Evolutionary conservation across 1,140 invertebrate genomes (phyloP), one percentile per base, ranked within the genome.

Genomic region (Battus philenor): DNA sequence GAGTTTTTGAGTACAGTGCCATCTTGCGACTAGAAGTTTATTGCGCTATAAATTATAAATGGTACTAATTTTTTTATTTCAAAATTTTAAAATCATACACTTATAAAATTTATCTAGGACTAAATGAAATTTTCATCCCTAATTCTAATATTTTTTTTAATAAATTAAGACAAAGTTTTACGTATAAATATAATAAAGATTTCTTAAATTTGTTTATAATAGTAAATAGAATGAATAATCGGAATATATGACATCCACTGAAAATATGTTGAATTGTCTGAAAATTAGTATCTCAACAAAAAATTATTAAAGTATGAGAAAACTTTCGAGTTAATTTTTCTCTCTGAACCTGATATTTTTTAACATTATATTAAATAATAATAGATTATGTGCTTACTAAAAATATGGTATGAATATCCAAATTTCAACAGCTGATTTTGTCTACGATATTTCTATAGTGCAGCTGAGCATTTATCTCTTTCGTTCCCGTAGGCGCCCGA

Each of bases 341-440:
- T 4, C 5, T 7, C 5, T 24, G 22, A 39, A 16, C 5, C 1
- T 30, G 16, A 9, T n/a, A 10, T 44, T 45, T 22, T 33, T 33
- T n/a, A 18, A 8, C 10, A 32, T 31, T 12, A 16, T 24, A 16
- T 15, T 33, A 22, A 6, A 11, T 8, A 6, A 4, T 18, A 1
- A 11, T 24, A 26, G 2, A 44, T 11, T 16, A 16, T 10, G 7
- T 18, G 5, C 22, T 9, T 15, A 10, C n/a, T 9, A 36, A 11
- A 36, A n/a, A 6, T 26, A 8, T 26, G 12, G 33, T 27, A 24
- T 7, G n/a, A 29, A 29, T 31, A 11, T 29, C 34, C 17, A 20
- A 12, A 18, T 41, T 47, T 52, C 49, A 59, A 55, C 57, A 60
- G 57, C 57, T 60, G 57, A 52, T 55, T 53, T 58, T 49, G 58